A percentile compares a stretch with the other conserved stretches of the same genome.
These are phyloP conservation scores for Lycophotia porphyrea DNA, from an alignment of 2,888 invertebrate genomes.

Conservation along the genomic window DNA sequence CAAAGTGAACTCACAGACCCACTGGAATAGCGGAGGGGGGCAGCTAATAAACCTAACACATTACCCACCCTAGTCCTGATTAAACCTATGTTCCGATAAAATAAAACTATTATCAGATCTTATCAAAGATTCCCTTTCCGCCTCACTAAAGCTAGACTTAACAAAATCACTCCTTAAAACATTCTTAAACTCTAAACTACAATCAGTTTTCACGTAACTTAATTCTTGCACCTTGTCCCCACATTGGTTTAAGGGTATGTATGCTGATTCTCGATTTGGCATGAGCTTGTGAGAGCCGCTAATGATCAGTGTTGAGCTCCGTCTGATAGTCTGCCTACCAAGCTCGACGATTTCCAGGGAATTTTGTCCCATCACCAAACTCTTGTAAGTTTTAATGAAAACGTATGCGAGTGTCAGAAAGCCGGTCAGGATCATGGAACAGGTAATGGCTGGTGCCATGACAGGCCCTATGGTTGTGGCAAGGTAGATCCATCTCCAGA, in stretches of 20 bases:
- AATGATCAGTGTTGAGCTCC: conserved; percentile 91
- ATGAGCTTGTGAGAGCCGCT: conserved; percentile 90
- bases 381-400: conserved; percentile 94
- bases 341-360: conserved; percentile 94
- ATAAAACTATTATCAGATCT: conserved; percentile 85
- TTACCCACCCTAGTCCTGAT: conserved; percentile 46
- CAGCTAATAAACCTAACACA: conserved; percentile 47
- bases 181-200: conserved; percentile 78
- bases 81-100: conserved; percentile 77
- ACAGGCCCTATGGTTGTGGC: conserved; percentile 94
- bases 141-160: conserved; percentile 76
- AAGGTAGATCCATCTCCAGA: conserved; percentile 94
- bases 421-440: conserved; percentile 93
- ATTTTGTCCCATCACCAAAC: conserved; percentile 92
- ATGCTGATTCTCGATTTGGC: conserved; percentile 89
- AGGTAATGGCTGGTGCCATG: conserved; percentile 92
- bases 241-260: conserved; percentile 74
- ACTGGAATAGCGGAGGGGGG: conserved; percentile 40
- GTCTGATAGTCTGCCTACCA: conserved; percentile 92
- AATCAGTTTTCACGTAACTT: conserved; percentile 68
- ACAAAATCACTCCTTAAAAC: conserved; percentile 80
- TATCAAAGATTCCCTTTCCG: conserved; percentile 82
- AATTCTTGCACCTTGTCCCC: conserved; percentile 74
- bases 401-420: conserved; percentile 91
- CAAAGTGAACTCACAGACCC: conserved; percentile 37